Base-by-base conservation (phyloP, 2,797 vertebrate genomes). In the Philypnodon macrostomus region DNA sequence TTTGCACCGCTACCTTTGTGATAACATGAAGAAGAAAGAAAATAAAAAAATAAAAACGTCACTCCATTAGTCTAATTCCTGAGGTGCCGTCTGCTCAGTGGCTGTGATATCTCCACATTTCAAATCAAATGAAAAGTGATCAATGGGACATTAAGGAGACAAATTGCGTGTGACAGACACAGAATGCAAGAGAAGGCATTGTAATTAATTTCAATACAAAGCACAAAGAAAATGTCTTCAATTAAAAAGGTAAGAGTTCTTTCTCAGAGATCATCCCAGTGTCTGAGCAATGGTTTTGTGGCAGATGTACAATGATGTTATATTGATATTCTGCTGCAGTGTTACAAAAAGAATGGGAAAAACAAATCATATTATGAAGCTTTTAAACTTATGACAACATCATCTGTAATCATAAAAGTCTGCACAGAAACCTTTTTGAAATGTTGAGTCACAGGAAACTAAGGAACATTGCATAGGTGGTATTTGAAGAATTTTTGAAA, bases 61-160 rank as follows among this genome's bases (percentile, higher is more conserved):
- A 74, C 80, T 85, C 70, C 75, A 87, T 89, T 87, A 79, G 77
- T 85, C 74, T 86, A 76, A 88, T 85, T 86, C 82, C 68, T 70
- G 60, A 67, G 81, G 79, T 84, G 71, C 67, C 53, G 66, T 63
- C 58, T 67, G 64, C 66, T 69, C 51, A 16, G 63, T 49, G 55
- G 52, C 18, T 19, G 78, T 55, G 69, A 80, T 73, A 73, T 70
- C 77, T 76, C 63, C 62, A 77, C 70, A 75, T 85, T 85, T 85
- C 70, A 80, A 80, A 85, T 86, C 75, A 81, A 84, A 88, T 85
- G 55, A 79, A 81, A 74, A 67, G 67, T 54, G 54, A 89, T 89
- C 79, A 85, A 86, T 83, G 78, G 63, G 78, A 77, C 81, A 79
- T 84, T 83, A 86, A 80, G 73, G 71, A 77, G 47, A 80, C 63